Percentiles rank a stretch among this genome's conserved stretches.
Conservation (phyloP, 2,888 invertebrate genomes). For the Mesorhabditis spiculigera region DNA sequence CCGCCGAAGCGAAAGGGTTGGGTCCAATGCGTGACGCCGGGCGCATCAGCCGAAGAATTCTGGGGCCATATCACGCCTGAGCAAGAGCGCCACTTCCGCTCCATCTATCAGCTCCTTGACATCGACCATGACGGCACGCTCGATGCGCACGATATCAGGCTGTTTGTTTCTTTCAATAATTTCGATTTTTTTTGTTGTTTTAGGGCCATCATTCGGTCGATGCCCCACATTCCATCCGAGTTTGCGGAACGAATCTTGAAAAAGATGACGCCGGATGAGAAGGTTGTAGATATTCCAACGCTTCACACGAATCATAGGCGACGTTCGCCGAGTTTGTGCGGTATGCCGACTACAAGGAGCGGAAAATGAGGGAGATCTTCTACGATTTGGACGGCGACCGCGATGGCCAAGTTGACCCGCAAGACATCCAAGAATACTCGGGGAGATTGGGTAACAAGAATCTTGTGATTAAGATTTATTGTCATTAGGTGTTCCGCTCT, state of each 20-base stretch:
- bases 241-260: background rate
- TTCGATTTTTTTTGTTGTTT: background rate
- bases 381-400: background rate
- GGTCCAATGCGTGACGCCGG: no score
- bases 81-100: background rate
- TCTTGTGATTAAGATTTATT: background rate
- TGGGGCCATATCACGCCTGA: background rate
- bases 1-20: no score
- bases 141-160: background rate
- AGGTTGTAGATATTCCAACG: background rate
- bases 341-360: background rate
- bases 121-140: background rate
- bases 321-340: background rate
- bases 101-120: background rate
- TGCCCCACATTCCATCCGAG: conserved; percentile 3
- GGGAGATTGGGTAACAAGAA: background rate
- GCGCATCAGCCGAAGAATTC: background rate
- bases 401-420: conserved; percentile 1
- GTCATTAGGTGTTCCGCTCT: background rate
- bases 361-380: conserved; percentile 4
- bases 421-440: background rate
- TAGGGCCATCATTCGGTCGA: background rate
- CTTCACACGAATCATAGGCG: background rate
- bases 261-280: background rate
- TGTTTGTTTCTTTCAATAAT: background rate